phyloP scores from a whole-genome alignment of 2,888 invertebrate species.

The Orchesellides sinensis region DNA sequence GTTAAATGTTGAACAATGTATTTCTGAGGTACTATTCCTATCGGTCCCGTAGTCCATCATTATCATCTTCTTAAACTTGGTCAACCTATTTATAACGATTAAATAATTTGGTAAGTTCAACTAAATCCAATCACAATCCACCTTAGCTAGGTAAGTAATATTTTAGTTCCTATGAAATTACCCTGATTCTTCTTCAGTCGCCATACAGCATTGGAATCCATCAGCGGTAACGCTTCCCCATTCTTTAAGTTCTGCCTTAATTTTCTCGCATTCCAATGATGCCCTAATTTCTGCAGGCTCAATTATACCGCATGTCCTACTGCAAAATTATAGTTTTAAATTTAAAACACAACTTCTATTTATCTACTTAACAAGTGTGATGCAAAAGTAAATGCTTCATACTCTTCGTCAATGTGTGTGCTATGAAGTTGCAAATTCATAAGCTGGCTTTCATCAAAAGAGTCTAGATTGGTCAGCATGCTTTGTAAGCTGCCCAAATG shows the following conservation, averaged over 20 bases:
- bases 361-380: background rate
- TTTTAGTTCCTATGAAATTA: background rate
- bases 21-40: background rate
- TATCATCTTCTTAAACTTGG: too few species aligned
- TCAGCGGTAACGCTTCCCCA: conserved; percentile 58
- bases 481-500: conserved; percentile 69
- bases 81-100: too few species aligned
- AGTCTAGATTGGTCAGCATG: conserved; percentile 70
- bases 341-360: background rate
- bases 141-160: too few species aligned
- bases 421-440: conserved; percentile 61
- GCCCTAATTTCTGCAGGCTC: conserved; percentile 40
- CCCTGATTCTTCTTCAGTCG: background rate
- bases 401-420: conserved; percentile 42
- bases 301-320: background rate
- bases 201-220: conserved; percentile 28
- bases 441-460: conserved; percentile 69
- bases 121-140: too few species aligned
- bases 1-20: background rate
- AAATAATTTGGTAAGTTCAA: too few species aligned
- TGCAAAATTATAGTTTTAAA: background rate
- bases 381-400: background rate
- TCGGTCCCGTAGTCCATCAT: too few species aligned
- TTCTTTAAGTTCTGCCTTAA: conserved; percentile 48
- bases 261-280: conserved; percentile 25